phyloP scores from a whole-genome alignment of 2,888 invertebrate species.

The Lepidocyrtoides sp. region DNA sequence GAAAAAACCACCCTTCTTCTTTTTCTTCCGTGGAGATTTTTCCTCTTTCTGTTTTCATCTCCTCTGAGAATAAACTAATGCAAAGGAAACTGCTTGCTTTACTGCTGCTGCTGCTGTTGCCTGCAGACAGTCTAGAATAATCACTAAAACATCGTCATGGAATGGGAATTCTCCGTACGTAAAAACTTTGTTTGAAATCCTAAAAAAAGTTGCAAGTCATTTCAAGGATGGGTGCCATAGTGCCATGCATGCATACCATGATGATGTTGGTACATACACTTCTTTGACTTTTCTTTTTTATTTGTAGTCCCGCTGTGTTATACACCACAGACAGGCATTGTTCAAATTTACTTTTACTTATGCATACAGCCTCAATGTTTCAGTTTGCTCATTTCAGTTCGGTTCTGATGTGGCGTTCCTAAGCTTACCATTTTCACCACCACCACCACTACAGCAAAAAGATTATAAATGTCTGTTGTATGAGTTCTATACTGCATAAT shows the following conservation, averaged over 20 bases:
- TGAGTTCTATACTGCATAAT: too few relatives aligned
- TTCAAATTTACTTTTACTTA: slow-evolving; percentile 50
- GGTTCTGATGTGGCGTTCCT: neutral
- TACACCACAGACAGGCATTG: slow-evolving; percentile 71
- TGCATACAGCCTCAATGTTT: neutral
- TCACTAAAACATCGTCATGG: slow-evolving; percentile 74
- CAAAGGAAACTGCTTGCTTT: slow-evolving; percentile 17
- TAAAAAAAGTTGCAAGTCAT: slow-evolving; percentile 85
- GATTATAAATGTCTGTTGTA: too few relatives aligned
- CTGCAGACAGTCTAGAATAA: slow-evolving; percentile 31
- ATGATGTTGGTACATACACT: slow-evolving; percentile 30
- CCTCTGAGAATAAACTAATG: slow-evolving; percentile 50
- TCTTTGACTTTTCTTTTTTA: slow-evolving; percentile 23
- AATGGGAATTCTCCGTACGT: slow-evolving; percentile 65
- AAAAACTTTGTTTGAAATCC: slow-evolving; percentile 38
- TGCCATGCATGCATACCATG: neutral
- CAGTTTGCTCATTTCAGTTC: neutral
- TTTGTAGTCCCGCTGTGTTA: slow-evolving; percentile 74
- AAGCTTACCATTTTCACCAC: too few relatives aligned
- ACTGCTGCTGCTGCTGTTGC: neutral
- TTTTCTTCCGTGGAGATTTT: slow-evolving; percentile 60
- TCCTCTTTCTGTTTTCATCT: neutral
- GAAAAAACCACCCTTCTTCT: slow-evolving; percentile 72
- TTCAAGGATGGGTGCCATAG: slow-evolving; percentile 85
- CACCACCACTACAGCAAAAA: too few relatives aligned